Evolutionary conservation across 2,113 vertebrate genomes (phyloP).

Genomic region (Prionailurus bengalensis): DNA sequence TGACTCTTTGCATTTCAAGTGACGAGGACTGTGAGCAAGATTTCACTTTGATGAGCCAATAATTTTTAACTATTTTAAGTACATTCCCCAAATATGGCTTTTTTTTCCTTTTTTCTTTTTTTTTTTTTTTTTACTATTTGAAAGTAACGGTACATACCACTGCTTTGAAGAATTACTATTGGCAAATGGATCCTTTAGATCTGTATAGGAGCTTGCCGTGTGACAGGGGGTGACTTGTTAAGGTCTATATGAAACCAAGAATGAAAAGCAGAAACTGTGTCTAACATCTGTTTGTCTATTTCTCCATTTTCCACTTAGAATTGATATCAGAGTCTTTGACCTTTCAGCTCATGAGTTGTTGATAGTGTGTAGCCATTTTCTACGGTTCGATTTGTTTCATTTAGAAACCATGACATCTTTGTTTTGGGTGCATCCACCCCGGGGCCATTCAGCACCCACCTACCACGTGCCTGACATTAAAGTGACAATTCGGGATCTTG

Average conservation of each 20-base stretch:
- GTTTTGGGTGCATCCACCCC: neutral
- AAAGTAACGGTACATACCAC: neutral
- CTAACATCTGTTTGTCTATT: neutral
- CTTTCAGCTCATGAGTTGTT: neutral
- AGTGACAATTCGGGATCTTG: neutral
- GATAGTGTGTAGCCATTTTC: neutral
- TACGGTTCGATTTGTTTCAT: too few relatives aligned
- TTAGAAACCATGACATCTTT: neutral
- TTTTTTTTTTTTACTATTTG: neutral
- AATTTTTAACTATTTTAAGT: slow-evolving; percentile 21
- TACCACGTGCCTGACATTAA: rapidly evolving
- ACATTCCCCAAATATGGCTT: neutral
- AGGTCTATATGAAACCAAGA: neutral
- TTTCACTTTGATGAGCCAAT: neutral
- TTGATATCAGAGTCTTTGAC: neutral
- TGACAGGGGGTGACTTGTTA: neutral
- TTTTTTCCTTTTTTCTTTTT: too few relatives aligned
- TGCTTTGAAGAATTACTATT: slow-evolving; percentile 64
- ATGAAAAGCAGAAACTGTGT: neutral
- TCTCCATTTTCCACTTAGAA: neutral
- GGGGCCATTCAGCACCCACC: neutral
- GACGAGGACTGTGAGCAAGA: neutral
- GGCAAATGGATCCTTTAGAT: slow-evolving; percentile 48
- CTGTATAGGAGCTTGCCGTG: neutral
- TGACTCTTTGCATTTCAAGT: slow-evolving; percentile 17